These are phyloP conservation scores for Connochaetes taurinus DNA, from an alignment of 2,113 vertebrate species.

Conservation along the genomic window DNA sequence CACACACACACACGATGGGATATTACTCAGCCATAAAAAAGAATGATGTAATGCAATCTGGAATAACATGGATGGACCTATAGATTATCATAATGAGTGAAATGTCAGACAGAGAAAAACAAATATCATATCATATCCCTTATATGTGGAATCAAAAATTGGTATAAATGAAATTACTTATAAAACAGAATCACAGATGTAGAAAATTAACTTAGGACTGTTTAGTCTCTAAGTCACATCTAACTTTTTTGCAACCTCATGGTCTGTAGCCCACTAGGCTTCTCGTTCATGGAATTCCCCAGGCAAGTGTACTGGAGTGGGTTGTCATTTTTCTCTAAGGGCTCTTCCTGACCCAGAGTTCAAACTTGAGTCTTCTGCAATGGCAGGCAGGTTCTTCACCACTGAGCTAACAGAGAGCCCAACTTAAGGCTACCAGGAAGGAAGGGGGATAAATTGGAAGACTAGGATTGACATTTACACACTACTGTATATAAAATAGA, in stretches of 20 bases:
- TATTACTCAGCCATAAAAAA: background rate
- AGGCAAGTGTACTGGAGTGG: background rate
- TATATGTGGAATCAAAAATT: background rate
- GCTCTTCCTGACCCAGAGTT: background rate
- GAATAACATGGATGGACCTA: background rate
- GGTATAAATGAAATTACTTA: background rate
- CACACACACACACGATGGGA: background rate
- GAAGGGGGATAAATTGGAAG: background rate
- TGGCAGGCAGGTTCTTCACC: background rate
- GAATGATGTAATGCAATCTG: background rate
- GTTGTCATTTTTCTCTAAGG: background rate
- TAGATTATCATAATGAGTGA: background rate
- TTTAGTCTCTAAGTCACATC: background rate
- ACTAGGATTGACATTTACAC: background rate
- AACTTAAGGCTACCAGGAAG: background rate
- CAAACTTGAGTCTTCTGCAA: background rate
- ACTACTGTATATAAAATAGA: background rate
- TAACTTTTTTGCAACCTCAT: background rate
- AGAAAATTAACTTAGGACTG: background rate
- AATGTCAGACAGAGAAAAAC: background rate
- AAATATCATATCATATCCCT: background rate
- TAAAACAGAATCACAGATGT: background rate
- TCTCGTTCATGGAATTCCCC: background rate
- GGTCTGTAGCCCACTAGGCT: background rate
- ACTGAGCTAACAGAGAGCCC: background rate